Evolutionary conservation across 2,888 invertebrate genomes (phyloP).

Genomic region (Cyaniris semiargus): DNA sequence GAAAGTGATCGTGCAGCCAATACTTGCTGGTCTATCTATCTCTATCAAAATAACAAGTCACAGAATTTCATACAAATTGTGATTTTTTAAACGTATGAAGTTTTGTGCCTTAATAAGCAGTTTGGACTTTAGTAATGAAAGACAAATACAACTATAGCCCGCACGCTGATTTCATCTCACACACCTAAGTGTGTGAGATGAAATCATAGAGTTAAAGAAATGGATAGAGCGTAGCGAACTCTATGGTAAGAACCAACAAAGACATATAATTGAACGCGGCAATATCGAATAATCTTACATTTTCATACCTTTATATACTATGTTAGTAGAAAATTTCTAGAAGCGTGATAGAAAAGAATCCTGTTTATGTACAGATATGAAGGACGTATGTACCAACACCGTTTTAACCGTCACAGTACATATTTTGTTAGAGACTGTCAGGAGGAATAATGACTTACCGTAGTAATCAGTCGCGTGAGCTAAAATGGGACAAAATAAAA

Average conservation of each 20-base stretch:
- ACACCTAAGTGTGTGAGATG: too few species aligned
- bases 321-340: slow-evolving; percentile 75
- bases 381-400: slow-evolving; percentile 68
- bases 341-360: slow-evolving; percentile 72
- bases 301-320: slow-evolving; percentile 54
- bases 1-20: neutral
- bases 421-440: slow-evolving; percentile 67
- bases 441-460: slow-evolving; percentile 96
- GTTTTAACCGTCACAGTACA: slow-evolving; percentile 58
- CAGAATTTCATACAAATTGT: neutral
- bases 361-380: slow-evolving; percentile 64
- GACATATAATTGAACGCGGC: neutral
- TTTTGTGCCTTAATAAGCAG: neutral
- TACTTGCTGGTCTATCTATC: too few species aligned
- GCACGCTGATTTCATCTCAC: neutral
- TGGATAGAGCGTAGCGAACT: too few species aligned
- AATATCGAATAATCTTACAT: slow-evolving; percentile 66
- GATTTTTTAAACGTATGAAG: too few species aligned
- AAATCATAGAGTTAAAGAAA: too few species aligned
- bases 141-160: neutral
- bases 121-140: neutral
- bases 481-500: slow-evolving; percentile 78
- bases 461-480: slow-evolving; percentile 99
- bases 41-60: neutral
- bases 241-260: neutral